Evolutionary conservation across 2,797 vertebrate species (phyloP).

Genomic region (Tenualosa ilisha): DNA sequence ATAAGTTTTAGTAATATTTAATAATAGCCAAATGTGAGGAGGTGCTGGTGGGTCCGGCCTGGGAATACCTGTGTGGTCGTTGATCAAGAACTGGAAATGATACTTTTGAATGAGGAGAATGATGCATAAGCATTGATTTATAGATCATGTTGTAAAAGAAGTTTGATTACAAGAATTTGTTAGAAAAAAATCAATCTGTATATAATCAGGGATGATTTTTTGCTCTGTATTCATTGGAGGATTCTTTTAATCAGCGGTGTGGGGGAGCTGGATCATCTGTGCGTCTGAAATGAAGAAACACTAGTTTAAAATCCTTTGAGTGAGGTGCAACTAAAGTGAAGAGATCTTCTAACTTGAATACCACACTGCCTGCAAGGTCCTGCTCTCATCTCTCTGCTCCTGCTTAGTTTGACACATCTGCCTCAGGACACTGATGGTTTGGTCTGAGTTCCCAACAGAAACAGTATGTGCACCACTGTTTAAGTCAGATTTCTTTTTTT

Average conservation of each 20-base stretch:
- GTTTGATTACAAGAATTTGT: conserved; percentile 61
- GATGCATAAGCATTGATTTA: conserved; percentile 36
- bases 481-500: neutral
- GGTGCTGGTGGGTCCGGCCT: conserved; percentile 5
- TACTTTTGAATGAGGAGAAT: conserved; percentile 30
- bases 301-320: conserved; percentile 84
- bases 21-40: conserved; percentile 34
- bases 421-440: conserved; percentile 38
- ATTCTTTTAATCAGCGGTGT: conserved; percentile 34
- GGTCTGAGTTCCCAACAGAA: conserved; percentile 35
- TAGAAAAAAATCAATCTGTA: conserved; percentile 80
- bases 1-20: conserved; percentile 35
- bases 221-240: conserved; percentile 40
- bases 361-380: conserved; percentile 82
- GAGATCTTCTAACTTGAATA: conserved; percentile 67
- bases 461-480: neutral
- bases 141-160: conserved; percentile 25
- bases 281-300: conserved; percentile 82
- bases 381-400: conserved; percentile 68
- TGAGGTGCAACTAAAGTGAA: conserved; percentile 68
- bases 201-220: conserved; percentile 86
- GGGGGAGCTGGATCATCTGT: conserved; percentile 16
- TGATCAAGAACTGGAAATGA: conserved; percentile 16
- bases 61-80: neutral
- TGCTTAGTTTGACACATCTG: conserved; percentile 61